Conservation (phyloP, 2,888 invertebrate species). For the Azorinus chamasolen region DNA sequence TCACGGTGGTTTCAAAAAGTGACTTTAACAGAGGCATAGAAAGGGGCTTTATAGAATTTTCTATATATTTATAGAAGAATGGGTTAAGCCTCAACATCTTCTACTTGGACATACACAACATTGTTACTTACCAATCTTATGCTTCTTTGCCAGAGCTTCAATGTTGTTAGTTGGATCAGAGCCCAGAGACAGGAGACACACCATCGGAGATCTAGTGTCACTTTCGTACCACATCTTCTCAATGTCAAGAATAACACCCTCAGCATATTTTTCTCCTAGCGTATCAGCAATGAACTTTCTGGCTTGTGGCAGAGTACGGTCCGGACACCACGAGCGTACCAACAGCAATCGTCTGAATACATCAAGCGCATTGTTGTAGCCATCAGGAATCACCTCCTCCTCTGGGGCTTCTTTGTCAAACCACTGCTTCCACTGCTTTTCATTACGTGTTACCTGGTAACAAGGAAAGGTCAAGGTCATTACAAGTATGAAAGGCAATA, state of each 20-base stretch:
- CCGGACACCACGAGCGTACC: conserved; percentile 86
- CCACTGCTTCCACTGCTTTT: conserved; percentile 86
- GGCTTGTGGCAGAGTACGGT: conserved; percentile 86
- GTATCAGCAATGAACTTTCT: conserved; percentile 85
- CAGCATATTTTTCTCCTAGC: conserved; percentile 85
- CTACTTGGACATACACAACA: no score
- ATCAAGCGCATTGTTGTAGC: conserved; percentile 85
- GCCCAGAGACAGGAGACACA: conserved; percentile 86
- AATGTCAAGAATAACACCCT: conserved; percentile 86
- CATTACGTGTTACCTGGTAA: conserved; percentile 73
- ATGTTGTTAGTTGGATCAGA: conserved; percentile 86
- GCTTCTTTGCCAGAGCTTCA: conserved; percentile 85
- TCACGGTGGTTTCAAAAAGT: no score
- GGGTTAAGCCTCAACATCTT: no score
- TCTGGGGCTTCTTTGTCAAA: conserved; percentile 87
- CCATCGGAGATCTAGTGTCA: conserved; percentile 82
- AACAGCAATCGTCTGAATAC: conserved; percentile 86
- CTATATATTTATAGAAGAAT: no score
- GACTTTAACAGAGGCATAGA: no score
- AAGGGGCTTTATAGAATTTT: no score
- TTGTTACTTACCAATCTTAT: conserved; percentile 81
- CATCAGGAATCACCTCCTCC: conserved; percentile 86
- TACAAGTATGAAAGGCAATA: no score
- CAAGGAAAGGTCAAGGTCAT: background rate
- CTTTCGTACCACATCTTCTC: conserved; percentile 86